phyloP scores from a whole-genome alignment of 1,140 invertebrate genomes.

The Hyles euphorbiae region DNA sequence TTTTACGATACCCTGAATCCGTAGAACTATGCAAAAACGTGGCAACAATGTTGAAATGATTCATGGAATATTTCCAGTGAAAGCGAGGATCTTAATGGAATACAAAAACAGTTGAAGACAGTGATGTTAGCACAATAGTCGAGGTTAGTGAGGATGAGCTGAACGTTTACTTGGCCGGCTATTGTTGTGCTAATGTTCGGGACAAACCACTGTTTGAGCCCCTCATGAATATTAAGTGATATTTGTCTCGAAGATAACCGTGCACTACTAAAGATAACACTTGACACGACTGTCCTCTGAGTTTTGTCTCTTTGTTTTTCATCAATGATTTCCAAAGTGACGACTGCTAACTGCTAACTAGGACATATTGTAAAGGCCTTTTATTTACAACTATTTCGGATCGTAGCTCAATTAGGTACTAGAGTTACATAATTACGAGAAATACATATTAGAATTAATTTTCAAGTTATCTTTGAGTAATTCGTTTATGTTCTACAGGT shows the following conservation, averaged over 20 bases:
- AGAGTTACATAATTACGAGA: too few relatives aligned
- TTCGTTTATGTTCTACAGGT: too few relatives aligned
- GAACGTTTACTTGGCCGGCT: slow-evolving; percentile 27
- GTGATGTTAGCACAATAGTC: slow-evolving; percentile 40
- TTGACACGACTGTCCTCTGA: slow-evolving; percentile 20
- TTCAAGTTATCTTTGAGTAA: too few relatives aligned
- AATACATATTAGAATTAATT: too few relatives aligned
- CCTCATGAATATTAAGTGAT: slow-evolving; percentile 64
- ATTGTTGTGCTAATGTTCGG: slow-evolving; percentile 62
- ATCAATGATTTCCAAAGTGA: background rate
- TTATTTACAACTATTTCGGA: too few relatives aligned
- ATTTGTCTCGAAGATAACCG: slow-evolving; percentile 47
- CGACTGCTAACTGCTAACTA: too few relatives aligned
- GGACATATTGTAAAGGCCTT: too few relatives aligned
- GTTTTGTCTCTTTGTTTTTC: slow-evolving; percentile 9
- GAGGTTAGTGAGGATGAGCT: slow-evolving; percentile 37
- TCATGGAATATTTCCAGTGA: slow-evolving; percentile 13
- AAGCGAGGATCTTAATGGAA: slow-evolving; percentile 19
- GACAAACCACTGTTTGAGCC: slow-evolving; percentile 32
- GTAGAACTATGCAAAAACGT: background rate
- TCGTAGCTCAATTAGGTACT: too few relatives aligned
- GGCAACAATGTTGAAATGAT: slow-evolving; percentile 6
- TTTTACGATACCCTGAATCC: background rate
- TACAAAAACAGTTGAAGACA: slow-evolving; percentile 41
- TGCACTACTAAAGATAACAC: slow-evolving; percentile 38